Evolutionary conservation across 1,140 invertebrate species (phyloP), one percentile per base, ranked within the genome.

Genomic region (Hypothenemus hampei): DNA sequence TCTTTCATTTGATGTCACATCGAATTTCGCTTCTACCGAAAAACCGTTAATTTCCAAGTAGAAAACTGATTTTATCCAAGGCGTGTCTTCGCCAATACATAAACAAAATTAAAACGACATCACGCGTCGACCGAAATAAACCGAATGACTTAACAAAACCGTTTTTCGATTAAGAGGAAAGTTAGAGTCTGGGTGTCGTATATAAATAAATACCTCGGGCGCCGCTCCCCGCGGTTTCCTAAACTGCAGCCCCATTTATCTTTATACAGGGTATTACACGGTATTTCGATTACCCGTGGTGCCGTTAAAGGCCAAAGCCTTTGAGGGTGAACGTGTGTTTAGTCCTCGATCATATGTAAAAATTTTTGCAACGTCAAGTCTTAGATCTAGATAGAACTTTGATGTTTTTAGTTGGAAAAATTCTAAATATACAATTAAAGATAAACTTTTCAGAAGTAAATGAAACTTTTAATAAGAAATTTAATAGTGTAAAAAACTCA

Each of bases 201-300:
- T 49, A 49, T 49, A 49, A 49, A 49, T 49, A 49, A 49, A 49
- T 49, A 39, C 49, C 49, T 33, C 49, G 18, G 49, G 49, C 37
- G 49, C 49, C 49, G 49, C 49, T 31, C 49, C 49, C 49, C 49
- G 49, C 39, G 37, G 49, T 43, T 51, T 35, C 37, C 23, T 43
- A 51, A 51, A 49, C 49, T 51, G 49, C 49, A 19, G 33, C 39
- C 37, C 49, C 49, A 51, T 51, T 51, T 51, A 51, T 51, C 49
- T 51, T 51, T 51, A 51, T 51, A 51, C 49, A 43, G 49, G 49
- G 49, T 43, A 51, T 51, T 51, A 51, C 49, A 43, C 39, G 49
- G 49, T 35, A 41, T 51, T 51, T 51, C 49, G 49, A 43, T 51
- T 41, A 41, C 49, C 49, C 49, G 49, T 39, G 21, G 49, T 10